Evolutionary conservation across 1,140 invertebrate genomes (phyloP), one percentile per base, ranked within the genome.

Genomic region (Drusus annulatus): DNA sequence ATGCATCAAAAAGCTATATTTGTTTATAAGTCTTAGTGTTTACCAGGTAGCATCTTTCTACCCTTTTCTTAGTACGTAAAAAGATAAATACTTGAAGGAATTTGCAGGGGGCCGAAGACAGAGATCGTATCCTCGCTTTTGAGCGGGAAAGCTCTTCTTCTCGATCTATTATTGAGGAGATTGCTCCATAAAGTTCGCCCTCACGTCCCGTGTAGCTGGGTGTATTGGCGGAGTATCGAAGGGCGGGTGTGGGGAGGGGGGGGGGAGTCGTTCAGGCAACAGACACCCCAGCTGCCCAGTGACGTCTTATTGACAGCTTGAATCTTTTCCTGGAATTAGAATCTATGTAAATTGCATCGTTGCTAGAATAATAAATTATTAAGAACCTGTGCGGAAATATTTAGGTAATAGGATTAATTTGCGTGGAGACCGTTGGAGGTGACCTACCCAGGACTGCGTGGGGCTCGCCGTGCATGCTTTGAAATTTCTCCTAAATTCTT

Each of bases 121-220:
- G 63, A 78, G 75, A 63, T 76, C 65, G 73, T 81, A 81, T 79
- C 77, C 62, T 71, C 79, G 65, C 79, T 80, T 82, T 82, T 82
- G 78, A 80, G 52, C 75, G 77, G 77, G 36, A 82, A 80, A 83
- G 81, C 78, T 83, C 65, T 76, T 83, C 78, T 78, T 83, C 81
- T 83, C 36, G 75, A 83, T 83, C 81, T 83, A 83, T 83, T 83
- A 83, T 83, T 83, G 81, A 83, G 68, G 81, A 79, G 81, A 83
- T 83, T 83, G 81, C 75, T 78, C 81, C 76, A 83, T 83, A 83
- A 83, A 83, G 81, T 83, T 83, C 78, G 78, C 78, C 81, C 81
- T 83, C 81, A 83, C 81, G 81, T 83, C 79, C 75, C 81, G 76
- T 80, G 76, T 75, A 74, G 81, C 74, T 52, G 74, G 78, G 78